Percentiles rank a stretch among this genome's conserved stretches.
These are phyloP conservation scores for Cuniculus paca DNA, from an alignment of 2,797 vertebrate genomes.

Conservation along the genomic window DNA sequence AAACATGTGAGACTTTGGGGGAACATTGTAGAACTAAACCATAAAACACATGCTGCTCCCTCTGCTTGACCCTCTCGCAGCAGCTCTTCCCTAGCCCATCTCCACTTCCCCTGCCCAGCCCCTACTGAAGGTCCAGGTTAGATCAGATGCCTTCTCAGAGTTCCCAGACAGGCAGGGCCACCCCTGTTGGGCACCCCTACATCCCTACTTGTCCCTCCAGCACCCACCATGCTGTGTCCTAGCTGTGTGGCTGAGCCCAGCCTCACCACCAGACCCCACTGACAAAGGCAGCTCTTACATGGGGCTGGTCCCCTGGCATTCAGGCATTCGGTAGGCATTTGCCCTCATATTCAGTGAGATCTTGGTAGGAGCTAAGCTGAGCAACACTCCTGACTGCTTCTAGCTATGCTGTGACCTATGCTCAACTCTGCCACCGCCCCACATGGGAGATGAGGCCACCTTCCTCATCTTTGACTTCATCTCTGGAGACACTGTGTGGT, in stretches of 20 bases:
- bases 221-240: not conserved
- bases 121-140: not conserved
- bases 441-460: rapidly evolving
- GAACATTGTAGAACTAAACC: not conserved
- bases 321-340: not conserved
- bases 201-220: not conserved
- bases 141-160: not conserved
- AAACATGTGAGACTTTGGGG: not conserved
- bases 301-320: not conserved
- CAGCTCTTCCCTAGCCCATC: not conserved
- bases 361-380: rapidly evolving
- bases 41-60: rapidly evolving
- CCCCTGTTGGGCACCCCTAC: rapidly evolving
- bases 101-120: not conserved
- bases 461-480: not conserved
- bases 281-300: not conserved
- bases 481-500: not conserved
- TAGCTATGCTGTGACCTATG: not conserved
- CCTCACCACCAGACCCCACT: not conserved
- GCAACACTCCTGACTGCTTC: not conserved
- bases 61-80: not conserved
- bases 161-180: not conserved
- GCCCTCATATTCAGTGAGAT: too few relatives aligned
- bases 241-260: not conserved
- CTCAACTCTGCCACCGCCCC: not conserved